Conservation (phyloP, 2,113 vertebrate genomes). For the Turnix velox region DNA sequence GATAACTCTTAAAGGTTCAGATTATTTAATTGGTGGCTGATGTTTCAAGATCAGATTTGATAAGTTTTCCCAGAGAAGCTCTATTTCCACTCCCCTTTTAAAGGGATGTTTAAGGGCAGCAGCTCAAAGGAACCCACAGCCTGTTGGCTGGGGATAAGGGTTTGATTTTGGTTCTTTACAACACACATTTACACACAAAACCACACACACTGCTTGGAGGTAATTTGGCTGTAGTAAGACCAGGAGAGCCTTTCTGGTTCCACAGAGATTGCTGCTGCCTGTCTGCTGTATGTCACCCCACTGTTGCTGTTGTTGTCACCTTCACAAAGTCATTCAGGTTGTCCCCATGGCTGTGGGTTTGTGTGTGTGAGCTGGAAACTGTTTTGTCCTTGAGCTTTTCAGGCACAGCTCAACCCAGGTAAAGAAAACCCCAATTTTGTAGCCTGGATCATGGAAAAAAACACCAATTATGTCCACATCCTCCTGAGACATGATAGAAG, state of each 20-base stretch:
- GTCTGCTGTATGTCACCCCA: not conserved
- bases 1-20: not conserved
- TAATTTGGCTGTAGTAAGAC: not conserved
- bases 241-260: not conserved
- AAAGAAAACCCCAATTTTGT: not conserved
- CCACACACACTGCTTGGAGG: rapidly evolving
- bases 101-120: not conserved
- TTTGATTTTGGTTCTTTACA: not conserved
- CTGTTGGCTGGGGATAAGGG: not conserved
- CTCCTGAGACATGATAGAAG: not conserved
- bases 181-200: not conserved
- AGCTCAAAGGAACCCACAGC: not conserved
- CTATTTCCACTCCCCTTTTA: not conserved
- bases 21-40: not conserved
- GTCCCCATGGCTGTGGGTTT: rapidly evolving
- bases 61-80: not conserved
- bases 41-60: not conserved
- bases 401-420: not conserved
- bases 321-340: not conserved
- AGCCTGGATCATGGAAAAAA: not conserved
- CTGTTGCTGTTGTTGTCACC: not conserved
- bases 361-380: not conserved
- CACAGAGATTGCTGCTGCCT: not conserved
- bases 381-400: not conserved
- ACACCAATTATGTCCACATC: rapidly evolving